These are phyloP conservation scores for Omphaloscelis lunosa DNA, from an alignment of 2,888 invertebrate genomes.

Conservation along the genomic window DNA sequence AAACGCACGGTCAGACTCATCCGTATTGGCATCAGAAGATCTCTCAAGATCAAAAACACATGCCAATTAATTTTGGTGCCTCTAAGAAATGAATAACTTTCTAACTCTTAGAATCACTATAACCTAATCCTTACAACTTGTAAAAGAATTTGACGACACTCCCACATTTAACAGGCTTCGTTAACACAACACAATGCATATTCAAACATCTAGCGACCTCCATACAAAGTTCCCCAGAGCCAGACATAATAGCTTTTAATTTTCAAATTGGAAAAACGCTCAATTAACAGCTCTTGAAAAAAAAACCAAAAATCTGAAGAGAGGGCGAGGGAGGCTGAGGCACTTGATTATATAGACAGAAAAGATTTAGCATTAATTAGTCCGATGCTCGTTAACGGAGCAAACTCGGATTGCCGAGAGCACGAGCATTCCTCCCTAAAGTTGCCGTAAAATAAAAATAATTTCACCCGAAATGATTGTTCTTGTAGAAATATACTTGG, in stretches of 20 bases:
- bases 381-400: constrained; percentile 72
- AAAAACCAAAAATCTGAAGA: constrained; percentile 59
- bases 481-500: constrained; percentile 36
- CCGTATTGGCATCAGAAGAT: neutral
- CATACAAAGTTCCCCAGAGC: constrained; percentile 28
- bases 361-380: constrained; percentile 80
- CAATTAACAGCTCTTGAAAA: constrained; percentile 64
- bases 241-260: constrained; percentile 67
- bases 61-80: neutral
- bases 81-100: neutral
- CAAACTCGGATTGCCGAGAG: constrained; percentile 61
- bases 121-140: neutral
- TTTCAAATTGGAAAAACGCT: constrained; percentile 67
- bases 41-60: neutral
- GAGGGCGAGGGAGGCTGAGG: constrained; percentile 50
- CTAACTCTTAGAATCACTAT: neutral
- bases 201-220: constrained; percentile 37
- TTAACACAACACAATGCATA: constrained; percentile 58
- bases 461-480: constrained; percentile 39
- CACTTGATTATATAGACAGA: constrained; percentile 74
- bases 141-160: constrained; percentile 30
- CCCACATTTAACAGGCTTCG: constrained; percentile 22
- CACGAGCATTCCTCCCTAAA: constrained; percentile 33
- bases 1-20: no score
- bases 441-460: constrained; percentile 37